A percentile compares a stretch with the other conserved stretches of the same genome.
These are phyloP conservation scores for Xerus rutilus DNA, from an alignment of 2,797 vertebrate genomes.

Conservation along the genomic window DNA sequence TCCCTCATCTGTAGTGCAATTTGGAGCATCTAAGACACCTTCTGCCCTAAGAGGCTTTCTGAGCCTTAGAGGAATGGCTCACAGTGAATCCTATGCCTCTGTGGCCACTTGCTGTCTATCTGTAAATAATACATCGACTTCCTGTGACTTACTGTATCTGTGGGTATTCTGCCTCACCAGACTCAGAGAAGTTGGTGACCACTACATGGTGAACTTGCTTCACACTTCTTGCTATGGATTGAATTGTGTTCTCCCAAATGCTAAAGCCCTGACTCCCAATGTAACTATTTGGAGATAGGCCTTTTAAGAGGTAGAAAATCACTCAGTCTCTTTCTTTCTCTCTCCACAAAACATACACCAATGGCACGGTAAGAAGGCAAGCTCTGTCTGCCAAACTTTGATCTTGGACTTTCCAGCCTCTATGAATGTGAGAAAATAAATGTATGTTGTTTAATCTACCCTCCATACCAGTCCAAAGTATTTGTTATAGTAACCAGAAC, in stretches of 20 bases:
- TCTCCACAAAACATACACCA: neutral
- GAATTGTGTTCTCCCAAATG: neutral
- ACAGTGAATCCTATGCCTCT: neutral
- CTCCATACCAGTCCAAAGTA: neutral
- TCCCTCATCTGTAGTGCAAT: neutral
- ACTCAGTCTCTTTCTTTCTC: no score
- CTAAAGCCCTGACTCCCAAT: neutral
- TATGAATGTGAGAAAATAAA: conserved; percentile 31
- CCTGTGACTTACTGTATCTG: neutral
- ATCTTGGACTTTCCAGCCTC: neutral
- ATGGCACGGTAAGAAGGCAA: neutral
- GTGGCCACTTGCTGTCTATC: neutral
- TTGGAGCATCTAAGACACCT: neutral
- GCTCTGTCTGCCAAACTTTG: neutral
- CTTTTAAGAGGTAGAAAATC: neutral
- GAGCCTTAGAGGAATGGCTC: neutral
- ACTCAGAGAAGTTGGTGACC: neutral
- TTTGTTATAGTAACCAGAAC: neutral
- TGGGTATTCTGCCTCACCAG: neutral
- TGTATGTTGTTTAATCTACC: neutral
- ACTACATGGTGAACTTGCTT: neutral
- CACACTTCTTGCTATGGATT: neutral
- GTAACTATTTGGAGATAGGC: neutral
- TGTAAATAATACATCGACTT: neutral
- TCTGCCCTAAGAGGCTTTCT: neutral